Conservation (phyloP, 1,140 invertebrate genomes). For the Micrasema longulum region DNA sequence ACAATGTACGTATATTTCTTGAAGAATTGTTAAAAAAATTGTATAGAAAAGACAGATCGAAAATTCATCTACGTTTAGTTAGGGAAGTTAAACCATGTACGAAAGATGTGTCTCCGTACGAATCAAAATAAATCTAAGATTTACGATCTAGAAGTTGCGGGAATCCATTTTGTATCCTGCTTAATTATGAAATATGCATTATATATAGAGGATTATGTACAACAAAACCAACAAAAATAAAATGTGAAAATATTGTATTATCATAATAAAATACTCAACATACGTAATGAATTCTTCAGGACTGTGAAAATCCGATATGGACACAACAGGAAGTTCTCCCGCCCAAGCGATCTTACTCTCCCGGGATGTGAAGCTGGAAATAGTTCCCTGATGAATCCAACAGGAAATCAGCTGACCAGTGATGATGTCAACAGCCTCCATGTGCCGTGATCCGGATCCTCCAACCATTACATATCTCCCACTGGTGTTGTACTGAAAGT, state of each 20-base stretch:
- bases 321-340: conserved; percentile 2
- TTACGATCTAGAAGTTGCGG: too few relatives aligned
- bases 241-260: not conserved
- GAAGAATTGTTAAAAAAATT: too few relatives aligned
- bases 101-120: too few relatives aligned
- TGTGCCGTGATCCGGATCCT: conserved; percentile 62
- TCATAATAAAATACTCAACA: not conserved
- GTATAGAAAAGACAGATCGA: too few relatives aligned
- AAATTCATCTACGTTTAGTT: too few relatives aligned
- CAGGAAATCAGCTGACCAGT: conserved; percentile 41
- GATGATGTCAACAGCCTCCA: conserved; percentile 65
- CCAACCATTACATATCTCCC: conserved; percentile 64
- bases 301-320: conserved; percentile 6
- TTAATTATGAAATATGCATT: too few relatives aligned
- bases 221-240: too few relatives aligned
- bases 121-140: too few relatives aligned
- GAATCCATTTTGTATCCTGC: too few relatives aligned
- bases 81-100: too few relatives aligned
- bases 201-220: too few relatives aligned
- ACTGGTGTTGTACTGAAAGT: conserved; percentile 61
- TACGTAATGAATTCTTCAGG: conserved; percentile 11
- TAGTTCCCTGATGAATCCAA: conserved; percentile 6
- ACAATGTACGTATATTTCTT: too few relatives aligned
- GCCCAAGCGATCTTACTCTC: conserved; percentile 22
- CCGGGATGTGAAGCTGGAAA: conserved; percentile 10